These are phyloP conservation scores for Noctua comes DNA, from an alignment of 2,888 invertebrate species.

Conservation along the genomic window DNA sequence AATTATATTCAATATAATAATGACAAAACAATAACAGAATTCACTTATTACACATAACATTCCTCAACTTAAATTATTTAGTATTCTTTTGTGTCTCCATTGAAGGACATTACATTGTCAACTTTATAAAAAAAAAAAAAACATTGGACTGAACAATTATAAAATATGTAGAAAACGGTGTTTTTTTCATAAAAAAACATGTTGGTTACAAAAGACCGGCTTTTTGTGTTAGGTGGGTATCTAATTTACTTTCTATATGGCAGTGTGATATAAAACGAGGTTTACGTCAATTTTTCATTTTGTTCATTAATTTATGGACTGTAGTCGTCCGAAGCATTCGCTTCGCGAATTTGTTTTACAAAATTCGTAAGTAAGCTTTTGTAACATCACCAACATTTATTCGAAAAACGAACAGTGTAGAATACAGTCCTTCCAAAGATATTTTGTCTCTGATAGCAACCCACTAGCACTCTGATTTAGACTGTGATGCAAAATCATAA, in stretches of 20 bases:
- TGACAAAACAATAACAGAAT: conserved; percentile 20
- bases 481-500: not conserved
- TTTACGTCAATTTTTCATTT: not conserved
- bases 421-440: not conserved
- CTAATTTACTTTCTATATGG: not conserved
- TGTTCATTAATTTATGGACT: not conserved
- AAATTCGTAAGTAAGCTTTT: not conserved
- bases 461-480: not conserved
- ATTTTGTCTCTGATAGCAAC: not conserved
- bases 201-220: not conserved
- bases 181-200: not conserved
- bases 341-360: not conserved
- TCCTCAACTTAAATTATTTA: conserved; percentile 8
- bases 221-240: conserved; percentile 21
- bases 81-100: not conserved
- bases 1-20: conserved; percentile 48
- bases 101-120: not conserved
- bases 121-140: too few species aligned
- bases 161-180: not conserved
- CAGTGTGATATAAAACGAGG: conserved; percentile 21
- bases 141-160: not conserved
- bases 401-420: not conserved
- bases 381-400: not conserved
- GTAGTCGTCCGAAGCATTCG: not conserved
- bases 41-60: not conserved